phyloP scores from a whole-genome alignment of 2,888 invertebrate genomes.

The Pachydiplax longipennis region DNA sequence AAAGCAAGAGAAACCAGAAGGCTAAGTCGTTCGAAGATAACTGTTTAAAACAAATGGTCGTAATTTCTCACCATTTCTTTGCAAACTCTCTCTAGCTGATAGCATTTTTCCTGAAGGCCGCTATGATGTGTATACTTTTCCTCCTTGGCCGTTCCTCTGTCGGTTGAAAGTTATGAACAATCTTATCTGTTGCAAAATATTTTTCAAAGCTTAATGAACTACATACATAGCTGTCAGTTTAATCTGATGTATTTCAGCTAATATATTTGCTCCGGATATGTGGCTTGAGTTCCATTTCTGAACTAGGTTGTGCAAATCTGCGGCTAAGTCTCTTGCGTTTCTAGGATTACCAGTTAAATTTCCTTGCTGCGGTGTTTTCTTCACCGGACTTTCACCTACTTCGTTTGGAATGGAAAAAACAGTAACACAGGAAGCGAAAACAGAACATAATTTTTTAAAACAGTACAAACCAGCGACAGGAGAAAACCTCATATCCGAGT shows the following conservation, averaged over 20 bases:
- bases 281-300: conserved; percentile 19
- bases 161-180: too few species aligned
- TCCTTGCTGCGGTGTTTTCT: background rate
- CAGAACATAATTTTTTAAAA: background rate
- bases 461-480: background rate
- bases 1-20: background rate
- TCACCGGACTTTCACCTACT: conserved; percentile 13
- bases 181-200: too few species aligned
- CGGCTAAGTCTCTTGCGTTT: conserved; percentile 1
- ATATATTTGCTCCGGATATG: background rate
- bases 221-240: conserved; percentile 6
- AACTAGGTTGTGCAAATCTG: conserved; percentile 14
- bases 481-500: background rate
- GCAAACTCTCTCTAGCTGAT: background rate
- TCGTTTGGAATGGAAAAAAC: background rate
- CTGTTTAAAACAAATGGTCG: background rate
- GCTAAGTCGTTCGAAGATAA: too few species aligned
- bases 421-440: background rate
- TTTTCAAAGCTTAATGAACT: background rate
- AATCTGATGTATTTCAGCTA: background rate
- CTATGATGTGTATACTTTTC: background rate
- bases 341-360: conserved; percentile 17
- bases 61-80: background rate
- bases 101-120: background rate
- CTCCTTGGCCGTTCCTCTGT: background rate